phyloP scores from a whole-genome alignment of 1,140 invertebrate genomes.

The Euwallacea fornicatus region DNA sequence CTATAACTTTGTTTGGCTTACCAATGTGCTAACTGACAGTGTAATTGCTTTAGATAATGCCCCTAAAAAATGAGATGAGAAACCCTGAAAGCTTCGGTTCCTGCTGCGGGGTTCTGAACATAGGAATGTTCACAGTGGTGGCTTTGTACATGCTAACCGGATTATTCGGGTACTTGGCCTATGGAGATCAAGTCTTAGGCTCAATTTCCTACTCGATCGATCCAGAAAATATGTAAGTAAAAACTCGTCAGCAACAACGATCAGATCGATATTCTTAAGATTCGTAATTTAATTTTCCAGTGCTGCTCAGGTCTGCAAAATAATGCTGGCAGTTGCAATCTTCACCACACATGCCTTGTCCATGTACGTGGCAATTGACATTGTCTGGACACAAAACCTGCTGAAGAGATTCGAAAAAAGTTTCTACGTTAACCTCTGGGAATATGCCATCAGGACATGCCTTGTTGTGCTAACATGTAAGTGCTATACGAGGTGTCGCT shows the following conservation, averaged over 20 bases:
- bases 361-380: slow-evolving; percentile 86
- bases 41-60: slow-evolving; percentile 68
- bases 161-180: slow-evolving; percentile 78
- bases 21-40: not conserved
- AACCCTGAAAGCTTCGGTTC: slow-evolving; percentile 70
- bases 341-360: slow-evolving; percentile 84
- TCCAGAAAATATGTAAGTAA: slow-evolving; percentile 59
- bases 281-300: slow-evolving; percentile 56
- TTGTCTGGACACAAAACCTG: slow-evolving; percentile 77
- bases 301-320: slow-evolving; percentile 71
- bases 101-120: slow-evolving; percentile 73
- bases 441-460: slow-evolving; percentile 67
- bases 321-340: slow-evolving; percentile 77
- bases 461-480: slow-evolving; percentile 79
- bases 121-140: slow-evolving; percentile 74
- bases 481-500: slow-evolving; percentile 48
- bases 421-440: slow-evolving; percentile 58
- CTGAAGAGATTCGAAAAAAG: slow-evolving; percentile 52
- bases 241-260: not conserved
- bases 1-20: too few species aligned
- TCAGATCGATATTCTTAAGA: slow-evolving; percentile 43
- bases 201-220: slow-evolving; percentile 73
- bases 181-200: slow-evolving; percentile 63
- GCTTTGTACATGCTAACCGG: slow-evolving; percentile 73
- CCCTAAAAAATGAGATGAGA: slow-evolving; percentile 85